A percentile compares a stretch with the other conserved stretches of the same genome.
Conservation (phyloP, 2,797 vertebrate species). For the Emys orbicularis region DNA sequence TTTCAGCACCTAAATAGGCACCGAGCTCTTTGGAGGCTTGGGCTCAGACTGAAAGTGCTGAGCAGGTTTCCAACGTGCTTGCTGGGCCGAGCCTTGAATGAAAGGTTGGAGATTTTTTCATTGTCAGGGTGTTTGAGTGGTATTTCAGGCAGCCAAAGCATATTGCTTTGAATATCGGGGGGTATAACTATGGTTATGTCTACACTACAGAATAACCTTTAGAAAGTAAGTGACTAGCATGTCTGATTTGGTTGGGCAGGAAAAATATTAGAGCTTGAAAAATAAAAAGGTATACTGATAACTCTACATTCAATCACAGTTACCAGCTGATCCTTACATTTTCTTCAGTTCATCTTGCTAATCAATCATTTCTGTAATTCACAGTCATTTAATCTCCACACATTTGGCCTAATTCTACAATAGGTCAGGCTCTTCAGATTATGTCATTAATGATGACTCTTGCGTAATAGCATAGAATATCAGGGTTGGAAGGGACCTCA, state of each 20-base stretch:
- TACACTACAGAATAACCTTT: not conserved
- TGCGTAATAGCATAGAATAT: not conserved
- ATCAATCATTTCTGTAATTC: not conserved
- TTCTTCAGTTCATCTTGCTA: not conserved
- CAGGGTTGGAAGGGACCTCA: too few species aligned
- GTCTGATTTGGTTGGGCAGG: fast-evolving
- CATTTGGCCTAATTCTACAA: not conserved
- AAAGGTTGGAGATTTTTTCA: not conserved
- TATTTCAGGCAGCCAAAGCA: not conserved
- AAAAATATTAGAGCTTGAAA: not conserved
- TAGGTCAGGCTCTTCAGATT: not conserved
- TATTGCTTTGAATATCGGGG: not conserved
- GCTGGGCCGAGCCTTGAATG: not conserved
- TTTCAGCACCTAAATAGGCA: not conserved
- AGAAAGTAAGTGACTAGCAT: not conserved
- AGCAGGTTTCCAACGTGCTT: not conserved
- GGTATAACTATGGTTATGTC: not conserved
- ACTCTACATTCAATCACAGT: not conserved
- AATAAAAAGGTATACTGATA: not conserved
- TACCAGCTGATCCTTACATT: not conserved
- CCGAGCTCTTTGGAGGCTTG: fast-evolving
- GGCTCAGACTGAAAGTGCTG: not conserved
- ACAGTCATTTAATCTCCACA: not conserved
- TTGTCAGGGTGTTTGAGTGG: not conserved
- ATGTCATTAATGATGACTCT: not conserved